These are phyloP conservation scores for Peromyscus melanophrys DNA, from an alignment of 2,797 vertebrate genomes.

Conservation along the genomic window DNA sequence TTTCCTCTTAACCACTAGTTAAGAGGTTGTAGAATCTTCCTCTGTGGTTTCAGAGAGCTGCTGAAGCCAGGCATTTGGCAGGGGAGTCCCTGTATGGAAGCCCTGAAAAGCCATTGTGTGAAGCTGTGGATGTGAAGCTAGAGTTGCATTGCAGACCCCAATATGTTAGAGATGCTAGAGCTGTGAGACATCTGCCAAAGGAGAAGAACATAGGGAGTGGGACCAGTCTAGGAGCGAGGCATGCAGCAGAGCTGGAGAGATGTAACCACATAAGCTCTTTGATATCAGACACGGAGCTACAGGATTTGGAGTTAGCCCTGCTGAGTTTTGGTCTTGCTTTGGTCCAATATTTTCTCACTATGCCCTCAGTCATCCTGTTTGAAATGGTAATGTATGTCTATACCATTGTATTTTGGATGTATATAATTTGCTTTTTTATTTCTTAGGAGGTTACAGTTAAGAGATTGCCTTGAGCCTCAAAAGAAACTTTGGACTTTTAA, in stretches of 20 bases:
- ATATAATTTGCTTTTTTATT: neutral
- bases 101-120: neutral
- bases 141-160: neutral
- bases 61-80: neutral
- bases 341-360: neutral
- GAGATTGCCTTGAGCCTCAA: neutral
- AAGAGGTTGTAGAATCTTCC: neutral
- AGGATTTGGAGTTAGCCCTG: neutral
- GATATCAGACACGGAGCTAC: neutral
- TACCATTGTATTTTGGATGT: neutral
- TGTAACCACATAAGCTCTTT: neutral
- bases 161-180: neutral
- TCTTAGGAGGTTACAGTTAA: neutral
- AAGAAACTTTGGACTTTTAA: neutral
- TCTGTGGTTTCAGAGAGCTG: neutral
- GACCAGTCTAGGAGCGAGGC: neutral
- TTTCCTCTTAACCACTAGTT: neutral
- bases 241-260: neutral
- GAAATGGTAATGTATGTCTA: neutral
- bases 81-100: neutral
- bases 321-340: neutral
- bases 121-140: neutral
- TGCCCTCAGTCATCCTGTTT: neutral
- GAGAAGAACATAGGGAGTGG: neutral
- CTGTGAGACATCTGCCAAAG: neutral